Percentiles rank a stretch among this genome's conserved stretches.
phyloP scores from a whole-genome alignment of 2,797 vertebrate genomes.

The Oreochromis mossambicus region DNA sequence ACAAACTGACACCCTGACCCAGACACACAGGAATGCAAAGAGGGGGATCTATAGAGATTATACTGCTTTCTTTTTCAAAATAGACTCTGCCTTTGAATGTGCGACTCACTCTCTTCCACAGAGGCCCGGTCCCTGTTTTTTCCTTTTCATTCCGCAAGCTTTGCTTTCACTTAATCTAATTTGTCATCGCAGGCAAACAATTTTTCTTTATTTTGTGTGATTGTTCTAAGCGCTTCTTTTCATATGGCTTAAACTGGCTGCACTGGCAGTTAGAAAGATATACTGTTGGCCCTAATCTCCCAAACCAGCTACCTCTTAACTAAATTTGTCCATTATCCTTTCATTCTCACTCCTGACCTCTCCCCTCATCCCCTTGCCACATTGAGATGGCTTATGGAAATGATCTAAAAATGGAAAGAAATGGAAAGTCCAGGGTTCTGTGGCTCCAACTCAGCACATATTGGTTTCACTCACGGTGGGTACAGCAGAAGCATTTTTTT shows the following conservation, averaged over 20 bases:
- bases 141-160: slow-evolving; percentile 25
- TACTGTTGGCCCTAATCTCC: slow-evolving; percentile 34
- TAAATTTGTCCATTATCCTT: slow-evolving; percentile 45
- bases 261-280: slow-evolving; percentile 31
- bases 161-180: slow-evolving; percentile 29
- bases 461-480: slow-evolving; percentile 35
- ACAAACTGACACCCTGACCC: slow-evolving; percentile 57
- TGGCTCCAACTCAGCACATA: slow-evolving; percentile 42
- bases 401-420: slow-evolving; percentile 53
- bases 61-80: slow-evolving; percentile 37
- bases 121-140: slow-evolving; percentile 23
- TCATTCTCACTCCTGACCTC: slow-evolving; percentile 13
- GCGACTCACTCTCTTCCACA: neutral
- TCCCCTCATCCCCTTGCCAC: slow-evolving; percentile 16
- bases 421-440: slow-evolving; percentile 38
- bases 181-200: slow-evolving; percentile 39
- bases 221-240: slow-evolving; percentile 17
- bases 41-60: slow-evolving; percentile 52
- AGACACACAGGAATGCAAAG: slow-evolving; percentile 67
- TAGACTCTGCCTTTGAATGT: neutral
- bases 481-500: slow-evolving; percentile 1
- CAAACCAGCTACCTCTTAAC: slow-evolving; percentile 43
- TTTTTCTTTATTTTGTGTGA: neutral
- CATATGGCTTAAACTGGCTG: slow-evolving; percentile 25
- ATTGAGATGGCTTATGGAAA: slow-evolving; percentile 57